Evolutionary conservation across 1,140 invertebrate genomes (phyloP).

Genomic region (Heliconius eleuchia): DNA sequence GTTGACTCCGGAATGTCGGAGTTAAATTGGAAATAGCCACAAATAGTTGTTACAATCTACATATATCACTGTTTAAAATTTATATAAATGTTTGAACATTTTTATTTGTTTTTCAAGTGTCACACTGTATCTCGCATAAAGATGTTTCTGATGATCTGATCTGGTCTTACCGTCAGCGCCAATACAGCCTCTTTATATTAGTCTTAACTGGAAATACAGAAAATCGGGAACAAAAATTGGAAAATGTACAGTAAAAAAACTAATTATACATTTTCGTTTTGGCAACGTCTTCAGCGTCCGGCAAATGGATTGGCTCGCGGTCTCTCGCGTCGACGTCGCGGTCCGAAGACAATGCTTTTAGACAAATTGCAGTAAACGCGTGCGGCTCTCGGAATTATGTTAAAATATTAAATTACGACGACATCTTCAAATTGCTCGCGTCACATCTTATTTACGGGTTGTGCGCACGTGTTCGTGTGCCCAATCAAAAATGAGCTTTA

Average conservation of each 20-base stretch:
- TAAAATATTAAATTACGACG: constrained; percentile 49
- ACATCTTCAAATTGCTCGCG: constrained; percentile 47
- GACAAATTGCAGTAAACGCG: constrained; percentile 40
- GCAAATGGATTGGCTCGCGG: constrained; percentile 1
- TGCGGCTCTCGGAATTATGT: constrained; percentile 38
- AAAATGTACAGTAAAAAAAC: background rate
- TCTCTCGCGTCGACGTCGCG: constrained; percentile 7
- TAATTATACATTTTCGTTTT: constrained; percentile 3
- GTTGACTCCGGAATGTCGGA: background rate
- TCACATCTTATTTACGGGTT: constrained; percentile 47
- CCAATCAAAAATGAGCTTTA: constrained; percentile 26
- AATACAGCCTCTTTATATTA: too few relatives aligned
- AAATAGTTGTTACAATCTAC: background rate
- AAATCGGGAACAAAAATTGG: too few relatives aligned
- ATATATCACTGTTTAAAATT: background rate
- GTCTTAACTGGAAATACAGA: too few relatives aligned
- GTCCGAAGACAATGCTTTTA: constrained; percentile 40
- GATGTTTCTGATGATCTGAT: too few relatives aligned
- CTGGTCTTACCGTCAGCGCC: too few relatives aligned
- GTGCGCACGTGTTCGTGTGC: constrained; percentile 30
- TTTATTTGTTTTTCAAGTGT: too few relatives aligned
- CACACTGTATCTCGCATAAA: too few relatives aligned
- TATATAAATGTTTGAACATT: too few relatives aligned
- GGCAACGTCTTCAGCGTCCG: background rate
- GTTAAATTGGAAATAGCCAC: constrained; percentile 1